Percentiles rank a stretch among this genome's conserved stretches.
These are phyloP conservation scores for Hemibagrus wyckioides DNA, from an alignment of 2,113 vertebrate species.

Conservation along the genomic window DNA sequence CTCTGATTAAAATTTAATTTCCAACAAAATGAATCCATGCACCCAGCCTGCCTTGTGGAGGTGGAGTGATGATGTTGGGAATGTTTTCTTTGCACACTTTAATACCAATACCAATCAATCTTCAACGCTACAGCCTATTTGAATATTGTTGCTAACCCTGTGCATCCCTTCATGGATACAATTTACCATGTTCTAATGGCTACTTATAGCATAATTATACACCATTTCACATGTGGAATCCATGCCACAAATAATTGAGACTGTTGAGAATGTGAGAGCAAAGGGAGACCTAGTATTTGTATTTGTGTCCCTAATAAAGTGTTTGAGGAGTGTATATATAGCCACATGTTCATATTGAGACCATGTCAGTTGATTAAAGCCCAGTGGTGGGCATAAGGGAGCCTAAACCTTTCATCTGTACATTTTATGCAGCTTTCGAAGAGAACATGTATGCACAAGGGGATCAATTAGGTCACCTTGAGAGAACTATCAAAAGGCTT, in stretches of 20 bases:
- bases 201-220: neutral
- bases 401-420: neutral
- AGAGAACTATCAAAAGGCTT: neutral
- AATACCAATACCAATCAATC: too few species aligned
- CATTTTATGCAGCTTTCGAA: neutral
- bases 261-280: neutral
- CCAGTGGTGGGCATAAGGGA: neutral
- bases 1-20: too few species aligned
- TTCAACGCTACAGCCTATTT: neutral
- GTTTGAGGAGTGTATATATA: neutral
- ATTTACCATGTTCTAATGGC: neutral
- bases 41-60: too few species aligned
- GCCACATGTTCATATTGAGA: neutral
- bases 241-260: neutral
- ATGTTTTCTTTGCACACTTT: too few species aligned
- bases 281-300: neutral
- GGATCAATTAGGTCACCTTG: neutral
- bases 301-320: neutral
- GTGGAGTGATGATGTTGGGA: too few species aligned
- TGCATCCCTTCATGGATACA: neutral
- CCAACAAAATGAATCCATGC: too few species aligned
- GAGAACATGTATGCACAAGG: neutral
- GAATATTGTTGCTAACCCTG: neutral
- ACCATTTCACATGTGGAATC: neutral
- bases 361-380: neutral